These are phyloP conservation scores for Podiceps cristatus DNA, from an alignment of 2,113 vertebrate genomes.

Conservation along the genomic window DNA sequence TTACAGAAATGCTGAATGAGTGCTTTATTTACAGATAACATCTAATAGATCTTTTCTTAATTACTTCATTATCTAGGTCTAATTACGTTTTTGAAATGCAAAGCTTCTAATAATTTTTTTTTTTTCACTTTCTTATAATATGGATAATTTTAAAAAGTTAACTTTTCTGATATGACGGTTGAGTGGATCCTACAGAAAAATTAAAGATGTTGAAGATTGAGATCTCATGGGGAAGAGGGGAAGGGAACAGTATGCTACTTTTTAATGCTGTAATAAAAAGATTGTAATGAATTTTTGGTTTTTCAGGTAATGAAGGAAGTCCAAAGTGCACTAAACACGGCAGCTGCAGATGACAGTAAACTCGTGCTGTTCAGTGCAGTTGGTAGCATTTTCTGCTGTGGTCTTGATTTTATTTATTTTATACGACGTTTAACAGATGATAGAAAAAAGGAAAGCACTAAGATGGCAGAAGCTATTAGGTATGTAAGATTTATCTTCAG, in stretches of 20 bases:
- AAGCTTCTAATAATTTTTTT: neutral
- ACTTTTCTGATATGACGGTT: neutral
- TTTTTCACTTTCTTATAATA: neutral
- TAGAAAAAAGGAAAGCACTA: conserved; percentile 94
- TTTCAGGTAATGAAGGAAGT: conserved; percentile 98
- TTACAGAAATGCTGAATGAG: conserved; percentile 51
- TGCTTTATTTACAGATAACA: neutral
- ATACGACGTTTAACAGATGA: conserved; percentile 94
- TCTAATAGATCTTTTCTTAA: neutral
- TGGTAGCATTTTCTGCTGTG: conserved; percentile 93
- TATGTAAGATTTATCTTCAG: conserved; percentile 61
- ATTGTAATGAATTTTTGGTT: neutral
- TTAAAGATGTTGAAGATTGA: neutral
- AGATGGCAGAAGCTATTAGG: conserved; percentile 98
- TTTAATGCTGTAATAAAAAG: neutral
- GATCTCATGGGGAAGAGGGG: neutral
- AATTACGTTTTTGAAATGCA: conserved; percentile 4
- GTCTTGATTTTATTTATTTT: conserved; percentile 96
- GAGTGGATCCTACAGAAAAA: neutral
- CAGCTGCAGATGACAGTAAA: conserved; percentile 96
- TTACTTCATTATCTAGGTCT: conserved; percentile 4
- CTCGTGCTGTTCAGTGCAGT: conserved; percentile 92
- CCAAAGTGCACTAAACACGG: conserved; percentile 95
- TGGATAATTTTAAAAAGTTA: neutral
- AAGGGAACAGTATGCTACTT: neutral